Evolutionary conservation across 2,888 invertebrate genomes (phyloP).

Genomic region (Cylloceria caligata): DNA sequence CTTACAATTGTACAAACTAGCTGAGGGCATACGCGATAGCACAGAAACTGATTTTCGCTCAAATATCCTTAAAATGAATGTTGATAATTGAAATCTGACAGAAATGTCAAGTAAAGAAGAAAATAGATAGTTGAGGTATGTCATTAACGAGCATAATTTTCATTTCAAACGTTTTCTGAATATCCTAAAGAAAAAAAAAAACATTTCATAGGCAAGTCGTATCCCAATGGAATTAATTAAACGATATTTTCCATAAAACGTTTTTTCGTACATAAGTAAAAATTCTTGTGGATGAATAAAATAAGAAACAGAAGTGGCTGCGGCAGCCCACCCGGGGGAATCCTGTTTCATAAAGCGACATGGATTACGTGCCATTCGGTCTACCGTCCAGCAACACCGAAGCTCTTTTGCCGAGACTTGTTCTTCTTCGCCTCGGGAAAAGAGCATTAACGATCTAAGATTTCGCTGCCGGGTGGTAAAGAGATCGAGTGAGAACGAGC

Average conservation of each 20-base stretch:
- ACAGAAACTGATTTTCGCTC: too few species aligned
- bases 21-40: too few species aligned
- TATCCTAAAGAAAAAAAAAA: background rate
- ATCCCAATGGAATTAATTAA: background rate
- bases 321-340: constrained; percentile 41
- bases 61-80: too few species aligned
- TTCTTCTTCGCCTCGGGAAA: constrained; percentile 34
- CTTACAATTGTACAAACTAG: too few species aligned
- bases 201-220: too few species aligned
- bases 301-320: constrained; percentile 55
- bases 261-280: background rate
- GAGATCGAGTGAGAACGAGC: constrained; percentile 45
- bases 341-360: constrained; percentile 57
- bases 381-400: constrained; percentile 26
- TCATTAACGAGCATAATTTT: too few species aligned
- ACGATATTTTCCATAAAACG: background rate
- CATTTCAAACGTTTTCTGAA: background rate
- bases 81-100: too few species aligned
- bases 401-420: constrained; percentile 40
- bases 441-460: constrained; percentile 66
- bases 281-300: constrained; percentile 34
- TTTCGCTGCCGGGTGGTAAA: constrained; percentile 59
- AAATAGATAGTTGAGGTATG: too few species aligned
- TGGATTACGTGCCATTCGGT: constrained; percentile 61
- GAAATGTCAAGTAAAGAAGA: too few species aligned